phyloP scores from a whole-genome alignment of 2,888 invertebrate species.

The Phrixothrix hirtus region DNA sequence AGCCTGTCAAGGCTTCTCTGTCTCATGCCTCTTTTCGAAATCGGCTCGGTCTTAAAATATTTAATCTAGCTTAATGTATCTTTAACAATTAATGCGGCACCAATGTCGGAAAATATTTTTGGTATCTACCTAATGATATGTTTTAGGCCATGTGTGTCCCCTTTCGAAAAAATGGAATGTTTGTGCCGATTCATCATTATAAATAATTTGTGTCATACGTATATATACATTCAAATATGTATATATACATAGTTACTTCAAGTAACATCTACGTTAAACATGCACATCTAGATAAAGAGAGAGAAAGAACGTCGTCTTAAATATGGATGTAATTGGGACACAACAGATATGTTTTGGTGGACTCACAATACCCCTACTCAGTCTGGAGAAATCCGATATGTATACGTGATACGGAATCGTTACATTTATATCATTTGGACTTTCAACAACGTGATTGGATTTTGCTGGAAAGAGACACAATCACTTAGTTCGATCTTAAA shows the following conservation, averaged over 20 bases:
- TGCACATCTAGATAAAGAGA: slow-evolving; percentile 27
- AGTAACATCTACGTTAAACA: slow-evolving; percentile 22
- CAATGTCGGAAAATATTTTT: slow-evolving; percentile 43
- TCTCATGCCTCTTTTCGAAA: slow-evolving; percentile 38
- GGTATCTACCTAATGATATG: slow-evolving; percentile 49
- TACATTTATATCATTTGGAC: background rate
- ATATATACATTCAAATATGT: too few species aligned
- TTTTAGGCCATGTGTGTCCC: slow-evolving; percentile 47
- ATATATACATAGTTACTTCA: background rate
- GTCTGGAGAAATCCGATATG: slow-evolving; percentile 45
- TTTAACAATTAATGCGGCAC: slow-evolving; percentile 50
- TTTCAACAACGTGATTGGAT: slow-evolving; percentile 18
- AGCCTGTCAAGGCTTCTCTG: slow-evolving; percentile 38
- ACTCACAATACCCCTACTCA: slow-evolving; percentile 24
- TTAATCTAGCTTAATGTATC: slow-evolving; percentile 23
- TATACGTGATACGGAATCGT: slow-evolving; percentile 36
- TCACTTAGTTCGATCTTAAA: slow-evolving; percentile 37
- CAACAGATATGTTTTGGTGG: slow-evolving; percentile 35
- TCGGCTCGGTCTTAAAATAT: slow-evolving; percentile 20
- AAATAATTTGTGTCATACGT: too few species aligned
- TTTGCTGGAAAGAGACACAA: slow-evolving; percentile 48
- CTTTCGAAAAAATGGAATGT: slow-evolving; percentile 29
- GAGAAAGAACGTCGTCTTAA: slow-evolving; percentile 12
- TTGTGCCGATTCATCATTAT: slow-evolving; percentile 18
- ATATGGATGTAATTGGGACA: slow-evolving; percentile 22